Base-by-base conservation (phyloP, 2,888 invertebrate genomes). In the Ganaspis brasiliensis region DNA sequence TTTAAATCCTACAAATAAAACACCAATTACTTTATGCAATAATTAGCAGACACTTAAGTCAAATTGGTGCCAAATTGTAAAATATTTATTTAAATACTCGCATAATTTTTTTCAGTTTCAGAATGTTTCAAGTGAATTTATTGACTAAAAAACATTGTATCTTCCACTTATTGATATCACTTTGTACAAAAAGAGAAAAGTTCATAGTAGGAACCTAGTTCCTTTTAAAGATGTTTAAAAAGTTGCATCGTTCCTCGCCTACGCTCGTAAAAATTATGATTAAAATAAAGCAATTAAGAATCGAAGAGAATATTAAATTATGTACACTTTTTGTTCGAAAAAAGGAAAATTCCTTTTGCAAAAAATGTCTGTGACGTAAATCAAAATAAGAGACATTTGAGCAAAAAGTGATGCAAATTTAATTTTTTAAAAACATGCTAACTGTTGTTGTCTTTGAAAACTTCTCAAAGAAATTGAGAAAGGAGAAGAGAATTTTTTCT, bases 91-190 rank as follows among this genome's bases (percentile, higher is more conserved):
- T 6, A 35, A 35, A 35, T 6, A 35, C n/a, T 35, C 9, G 9
- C 4, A 35, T 35, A 35, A 14, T n/a, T 59, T 19, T 16, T 61
- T 45, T 67, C 67, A 67, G 24, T 10, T 67, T 67, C n/a, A 24
- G n/a, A 45, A 24, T 45, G 19, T 16, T 45, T 14, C 24, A 24
- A 45, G 1, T 8, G 21, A 63, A 63, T 21, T 19, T 24, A 40
- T 67, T 21, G 40, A 24, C 24, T 67, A 67, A 63, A 45, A 61
- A 63, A 40, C 10, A 40, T 40, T 40, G 24, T 45, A 45, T 67
- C 63, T 63, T 63, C 63, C 63, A 63, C 37, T 21, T 63, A 63
- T 63, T 14, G 40, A 63, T 63, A 63, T 63, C 63, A 40, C 40
- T 37, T 67, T 63, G 63, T 67, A 67, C 63, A 67, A 67, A 67